phyloP scores from a whole-genome alignment of 2,888 invertebrate species.

The Pycnomerus fuliginosus region DNA sequence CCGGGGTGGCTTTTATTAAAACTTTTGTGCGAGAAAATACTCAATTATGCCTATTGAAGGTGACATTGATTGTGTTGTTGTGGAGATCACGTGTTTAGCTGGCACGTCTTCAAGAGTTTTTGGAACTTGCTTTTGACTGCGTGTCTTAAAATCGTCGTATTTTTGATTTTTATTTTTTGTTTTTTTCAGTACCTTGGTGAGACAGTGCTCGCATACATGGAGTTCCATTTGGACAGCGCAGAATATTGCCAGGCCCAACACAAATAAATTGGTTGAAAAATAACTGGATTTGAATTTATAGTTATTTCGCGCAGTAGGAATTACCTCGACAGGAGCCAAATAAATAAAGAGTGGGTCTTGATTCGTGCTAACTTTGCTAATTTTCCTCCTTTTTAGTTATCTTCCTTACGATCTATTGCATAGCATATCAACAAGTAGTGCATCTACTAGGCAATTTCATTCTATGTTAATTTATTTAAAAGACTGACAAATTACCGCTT shows the following conservation, averaged over 20 bases:
- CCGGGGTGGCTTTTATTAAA: slow-evolving; percentile 4
- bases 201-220: slow-evolving; percentile 93
- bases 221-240: slow-evolving; percentile 97
- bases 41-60: slow-evolving; percentile 28
- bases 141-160: background rate
- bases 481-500: slow-evolving; percentile 32
- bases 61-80: slow-evolving; percentile 35
- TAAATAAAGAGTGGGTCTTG: slow-evolving; percentile 34
- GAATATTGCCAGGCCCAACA: slow-evolving; percentile 99
- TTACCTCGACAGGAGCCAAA: slow-evolving; percentile 46
- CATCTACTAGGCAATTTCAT: slow-evolving; percentile 33
- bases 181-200: slow-evolving; percentile 77
- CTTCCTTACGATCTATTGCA: slow-evolving; percentile 41
- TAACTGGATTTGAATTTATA: slow-evolving; percentile 27
- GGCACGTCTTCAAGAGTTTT: slow-evolving; percentile 31
- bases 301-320: slow-evolving; percentile 41
- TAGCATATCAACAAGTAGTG: slow-evolving; percentile 46
- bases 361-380: background rate
- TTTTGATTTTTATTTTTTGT: slow-evolving; percentile 9
- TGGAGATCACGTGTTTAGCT: slow-evolving; percentile 30
- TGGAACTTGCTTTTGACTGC: slow-evolving; percentile 16
- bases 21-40: slow-evolving; percentile 15
- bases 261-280: slow-evolving; percentile 66
- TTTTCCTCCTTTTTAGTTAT: slow-evolving; percentile 35
- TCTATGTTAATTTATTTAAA: slow-evolving; percentile 31